phyloP scores from a whole-genome alignment of 1,140 invertebrate genomes.

The Homalodisca vitripennis region DNA sequence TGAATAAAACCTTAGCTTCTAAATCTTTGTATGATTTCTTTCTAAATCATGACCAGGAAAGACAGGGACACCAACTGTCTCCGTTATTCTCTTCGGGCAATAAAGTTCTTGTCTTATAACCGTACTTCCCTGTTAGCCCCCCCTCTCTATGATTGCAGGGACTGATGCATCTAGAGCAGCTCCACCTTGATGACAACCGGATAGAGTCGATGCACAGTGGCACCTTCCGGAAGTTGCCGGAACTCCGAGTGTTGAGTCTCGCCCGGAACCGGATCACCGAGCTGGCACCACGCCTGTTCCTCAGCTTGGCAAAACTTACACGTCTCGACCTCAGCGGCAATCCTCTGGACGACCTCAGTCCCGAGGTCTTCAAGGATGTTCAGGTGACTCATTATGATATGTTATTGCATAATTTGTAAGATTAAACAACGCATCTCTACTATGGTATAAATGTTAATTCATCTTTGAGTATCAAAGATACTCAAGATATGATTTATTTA shows the following conservation, averaged over 20 bases:
- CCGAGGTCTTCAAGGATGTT: slow-evolving; percentile 76
- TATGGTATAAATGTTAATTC: background rate
- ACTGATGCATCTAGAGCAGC: slow-evolving; percentile 48
- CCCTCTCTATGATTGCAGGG: too few species aligned
- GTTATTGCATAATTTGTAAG: background rate
- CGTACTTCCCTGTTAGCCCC: too few species aligned
- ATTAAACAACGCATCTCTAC: background rate
- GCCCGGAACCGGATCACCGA: slow-evolving; percentile 67
- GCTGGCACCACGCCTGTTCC: slow-evolving; percentile 65
- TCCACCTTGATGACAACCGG: slow-evolving; percentile 52
- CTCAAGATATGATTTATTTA: background rate
- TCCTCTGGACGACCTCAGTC: slow-evolving; percentile 64
- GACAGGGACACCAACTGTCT: too few species aligned
- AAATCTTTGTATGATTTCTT: too few species aligned
- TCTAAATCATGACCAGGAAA: too few species aligned
- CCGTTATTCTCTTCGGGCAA: too few species aligned
- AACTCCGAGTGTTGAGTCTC: slow-evolving; percentile 65
- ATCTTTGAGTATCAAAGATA: background rate
- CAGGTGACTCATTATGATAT: slow-evolving; percentile 45
- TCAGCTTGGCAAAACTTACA: slow-evolving; percentile 63
- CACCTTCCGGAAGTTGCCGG: slow-evolving; percentile 66
- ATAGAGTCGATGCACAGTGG: slow-evolving; percentile 60
- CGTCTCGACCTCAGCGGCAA: slow-evolving; percentile 73
- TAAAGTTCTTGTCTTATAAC: too few species aligned
- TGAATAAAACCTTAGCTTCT: too few species aligned